These are phyloP conservation scores for Bujurquina vittata DNA, from an alignment of 2,113 vertebrate genomes.

Conservation along the genomic window DNA sequence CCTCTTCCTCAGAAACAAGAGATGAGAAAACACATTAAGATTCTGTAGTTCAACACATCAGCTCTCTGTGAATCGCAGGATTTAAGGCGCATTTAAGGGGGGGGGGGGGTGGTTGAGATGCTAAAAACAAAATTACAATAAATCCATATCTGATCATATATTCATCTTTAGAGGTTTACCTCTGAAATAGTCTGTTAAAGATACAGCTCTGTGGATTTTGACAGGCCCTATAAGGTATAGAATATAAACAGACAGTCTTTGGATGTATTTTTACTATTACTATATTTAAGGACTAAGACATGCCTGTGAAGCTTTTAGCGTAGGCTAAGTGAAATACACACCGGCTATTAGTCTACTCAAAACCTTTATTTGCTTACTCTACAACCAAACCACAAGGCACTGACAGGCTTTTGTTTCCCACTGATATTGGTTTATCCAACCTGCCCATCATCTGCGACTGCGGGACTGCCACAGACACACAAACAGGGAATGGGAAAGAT, in stretches of 20 bases:
- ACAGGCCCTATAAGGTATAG: not conserved
- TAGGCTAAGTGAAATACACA: not conserved
- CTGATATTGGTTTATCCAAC: slow-evolving; percentile 35
- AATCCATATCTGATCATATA: not conserved
- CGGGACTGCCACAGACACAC: not conserved
- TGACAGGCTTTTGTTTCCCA: not conserved
- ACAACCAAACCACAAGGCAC: slow-evolving; percentile 41
- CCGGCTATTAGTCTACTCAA: not conserved
- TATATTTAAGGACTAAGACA: not conserved
- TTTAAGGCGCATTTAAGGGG: not conserved
- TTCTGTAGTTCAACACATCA: slow-evolving; percentile 31
- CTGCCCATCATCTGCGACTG: slow-evolving; percentile 26
- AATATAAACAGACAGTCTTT: not conserved
- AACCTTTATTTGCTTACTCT: not conserved
- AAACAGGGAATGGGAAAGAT: slow-evolving; percentile 24
- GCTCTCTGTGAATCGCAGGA: not conserved
- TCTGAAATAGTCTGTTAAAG: not conserved
- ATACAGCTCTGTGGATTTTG: not conserved
- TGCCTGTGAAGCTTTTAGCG: not conserved
- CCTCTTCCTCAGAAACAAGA: slow-evolving; percentile 58
- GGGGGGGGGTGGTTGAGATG: no score
- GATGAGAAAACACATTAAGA: slow-evolving; percentile 57
- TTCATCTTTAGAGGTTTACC: not conserved
- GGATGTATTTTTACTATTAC: not conserved
- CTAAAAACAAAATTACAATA: not conserved